Base-by-base conservation (phyloP, 2,888 invertebrate genomes). In the Parochlus steinenii region DNA sequence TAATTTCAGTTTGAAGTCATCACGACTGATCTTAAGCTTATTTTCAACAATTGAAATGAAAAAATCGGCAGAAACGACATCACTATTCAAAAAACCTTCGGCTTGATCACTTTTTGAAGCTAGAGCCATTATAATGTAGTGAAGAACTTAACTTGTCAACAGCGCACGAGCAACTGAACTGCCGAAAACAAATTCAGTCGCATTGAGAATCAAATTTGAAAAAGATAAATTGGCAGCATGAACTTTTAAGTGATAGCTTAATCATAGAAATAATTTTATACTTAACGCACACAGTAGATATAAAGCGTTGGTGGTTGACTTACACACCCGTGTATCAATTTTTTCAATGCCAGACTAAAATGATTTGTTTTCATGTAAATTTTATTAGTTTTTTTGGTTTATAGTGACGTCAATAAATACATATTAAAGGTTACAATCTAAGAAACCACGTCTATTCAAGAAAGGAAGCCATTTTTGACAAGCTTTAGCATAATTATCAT, bases 71-170 rank as follows among this genome's bases (percentile, higher is more conserved):
- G n/a, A 17, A 1, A 24, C 7, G n/a, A 18, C 24, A 11, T 24
- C 24, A 17, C 32, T 32, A 12, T 25, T 32, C 17, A 32, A n/a
- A 32, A 32, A 32, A 22, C 22, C 8, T 8, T 22, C 22, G 8
- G 6, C 8, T 22, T 7, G 8, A 22, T 7, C 6, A 22, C 6
- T 7, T 22, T 22, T 22, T 22, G 8, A 22, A 8, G 22, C 6
- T 22, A n/a, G n/a, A n/a, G n/a, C n/a, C n/a, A n/a, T n/a, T n/a
- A n/a, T n/a, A n/a, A n/a, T n/a, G n/a, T n/a, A n/a, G n/a, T n/a
- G n/a, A n/a, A n/a, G n/a, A n/a, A n/a, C n/a, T n/a, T n/a, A n/a
- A n/a, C n/a, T n/a, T n/a, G n/a, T n/a, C n/a, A n/a, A n/a, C n/a
- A n/a, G 23, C 22, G 6, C 22, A n/a, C 4, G 4, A n/a, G 23